These are phyloP conservation scores for Pheosia gnoma DNA, from an alignment of 2,888 invertebrate species.

Conservation along the genomic window DNA sequence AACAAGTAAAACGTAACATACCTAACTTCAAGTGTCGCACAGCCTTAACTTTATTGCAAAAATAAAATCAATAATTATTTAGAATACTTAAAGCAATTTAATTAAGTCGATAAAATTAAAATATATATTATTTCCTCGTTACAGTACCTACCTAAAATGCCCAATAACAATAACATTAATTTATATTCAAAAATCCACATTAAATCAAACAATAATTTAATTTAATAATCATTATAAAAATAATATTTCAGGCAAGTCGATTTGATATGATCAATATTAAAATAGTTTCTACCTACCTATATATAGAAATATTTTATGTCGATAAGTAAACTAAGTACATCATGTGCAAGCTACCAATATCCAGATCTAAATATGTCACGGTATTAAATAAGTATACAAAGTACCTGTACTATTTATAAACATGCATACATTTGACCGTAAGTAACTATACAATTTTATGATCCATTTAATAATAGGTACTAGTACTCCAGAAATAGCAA, in stretches of 20 bases:
- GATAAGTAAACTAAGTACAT: not conserved
- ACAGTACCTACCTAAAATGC: not conserved
- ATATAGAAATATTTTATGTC: not conserved
- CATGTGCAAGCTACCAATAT: not conserved
- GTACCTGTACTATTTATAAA: too few relatives aligned
- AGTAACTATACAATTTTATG: too few relatives aligned
- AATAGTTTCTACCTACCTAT: not conserved
- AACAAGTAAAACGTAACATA: not conserved
- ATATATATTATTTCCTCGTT: not conserved
- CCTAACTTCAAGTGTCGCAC: not conserved
- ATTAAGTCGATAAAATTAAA: not conserved
- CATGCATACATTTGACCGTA: too few relatives aligned
- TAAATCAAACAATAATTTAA: not conserved
- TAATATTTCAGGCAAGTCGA: slow-evolving; percentile 30
- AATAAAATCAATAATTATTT: not conserved
- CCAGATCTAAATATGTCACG: not conserved
- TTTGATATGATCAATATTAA: slow-evolving; percentile 29
- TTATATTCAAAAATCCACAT: not conserved
- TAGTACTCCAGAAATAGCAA: too few relatives aligned
- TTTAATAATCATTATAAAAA: not conserved
- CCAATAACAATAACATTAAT: not conserved
- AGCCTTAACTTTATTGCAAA: not conserved
- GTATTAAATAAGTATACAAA: too few relatives aligned
- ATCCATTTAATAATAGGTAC: too few relatives aligned
- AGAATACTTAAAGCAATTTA: not conserved